These are phyloP conservation scores for Notoglanidium macrostoma DNA, from an alignment of 2,797 vertebrate genomes.

Conservation along the genomic window DNA sequence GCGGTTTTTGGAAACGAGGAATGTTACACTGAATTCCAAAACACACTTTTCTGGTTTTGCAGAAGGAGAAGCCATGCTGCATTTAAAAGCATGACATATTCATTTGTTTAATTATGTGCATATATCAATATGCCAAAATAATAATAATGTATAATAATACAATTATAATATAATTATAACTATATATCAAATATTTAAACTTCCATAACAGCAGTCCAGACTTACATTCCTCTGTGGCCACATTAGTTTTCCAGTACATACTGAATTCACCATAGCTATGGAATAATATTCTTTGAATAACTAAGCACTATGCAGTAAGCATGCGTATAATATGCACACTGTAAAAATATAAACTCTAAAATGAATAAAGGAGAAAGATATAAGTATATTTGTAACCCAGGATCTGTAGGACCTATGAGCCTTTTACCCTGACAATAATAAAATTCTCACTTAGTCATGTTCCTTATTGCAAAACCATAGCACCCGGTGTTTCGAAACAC, in stretches of 20 bases:
- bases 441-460: slow-evolving; percentile 14
- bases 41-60: slow-evolving; percentile 4
- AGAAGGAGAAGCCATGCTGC: not conserved
- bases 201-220: not conserved
- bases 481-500: slow-evolving; percentile 6
- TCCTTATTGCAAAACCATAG: slow-evolving; percentile 14
- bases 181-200: not conserved
- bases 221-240: not conserved
- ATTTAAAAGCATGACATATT: not conserved
- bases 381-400: not conserved
- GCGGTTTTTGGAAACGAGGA: slow-evolving; percentile 1
- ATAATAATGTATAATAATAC: not conserved
- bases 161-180: not conserved
- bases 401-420: not conserved
- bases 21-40: slow-evolving; percentile 26
- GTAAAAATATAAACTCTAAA: not conserved
- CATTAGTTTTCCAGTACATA: not conserved
- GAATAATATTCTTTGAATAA: not conserved
- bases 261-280: not conserved
- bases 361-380: not conserved
- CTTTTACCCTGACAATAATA: slow-evolving; percentile 1
- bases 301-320: not conserved
- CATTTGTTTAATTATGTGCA: not conserved
- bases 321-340: not conserved
- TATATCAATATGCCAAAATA: not conserved